Base-by-base conservation (phyloP, 2,888 invertebrate species). In the Anticlea derivata region DNA sequence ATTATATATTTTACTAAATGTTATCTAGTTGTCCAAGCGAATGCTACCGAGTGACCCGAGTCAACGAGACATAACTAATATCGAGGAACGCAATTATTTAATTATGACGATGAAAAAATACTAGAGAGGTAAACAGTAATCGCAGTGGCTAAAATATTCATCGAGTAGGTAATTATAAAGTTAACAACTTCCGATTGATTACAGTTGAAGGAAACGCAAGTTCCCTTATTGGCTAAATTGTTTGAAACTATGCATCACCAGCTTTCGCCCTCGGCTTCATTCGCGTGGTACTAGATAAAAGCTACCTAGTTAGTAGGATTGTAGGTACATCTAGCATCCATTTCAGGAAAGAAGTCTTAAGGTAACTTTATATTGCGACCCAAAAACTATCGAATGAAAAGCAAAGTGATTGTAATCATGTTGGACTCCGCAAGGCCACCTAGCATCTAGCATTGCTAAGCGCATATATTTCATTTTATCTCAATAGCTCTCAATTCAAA, bases 141-240 rank as follows among this genome's bases (percentile, higher is more conserved):
- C 34, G n/a, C n/a, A 24, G 43, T 34, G 20, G 7, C 3, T 49
- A 49, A 48, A 20, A 43, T 29, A 34, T 27, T 38, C 27, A 50
- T 61, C 60, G 40, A 31, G 27, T n/a, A n/a, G n/a, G n/a, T 56
- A 61, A 66, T 63, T 64, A 66, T 35, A 39, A 56, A 46, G 71
- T 73, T 70, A 70, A 70, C 75, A 74, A 78, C 70, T 70, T 78
- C 79, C 79, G 70, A 62, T 52, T 31, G 34, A 44, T 53, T 50
- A 56, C 55, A 58, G 61, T 50, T 50, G 57, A 55, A 67, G 76
- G 76, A 78, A 52, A 44, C 46, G 60, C 60, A 59, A 61, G 55
- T 52, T 73, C 73, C 75, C 63, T 58, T 55, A 55, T 54, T 58
- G 48, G 50, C 27, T 24, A 43, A 29, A 41, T 22, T 22, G 41